Evolutionary conservation across 2,797 vertebrate genomes (phyloP).

Genomic region (Cephalopachus bancanus): DNA sequence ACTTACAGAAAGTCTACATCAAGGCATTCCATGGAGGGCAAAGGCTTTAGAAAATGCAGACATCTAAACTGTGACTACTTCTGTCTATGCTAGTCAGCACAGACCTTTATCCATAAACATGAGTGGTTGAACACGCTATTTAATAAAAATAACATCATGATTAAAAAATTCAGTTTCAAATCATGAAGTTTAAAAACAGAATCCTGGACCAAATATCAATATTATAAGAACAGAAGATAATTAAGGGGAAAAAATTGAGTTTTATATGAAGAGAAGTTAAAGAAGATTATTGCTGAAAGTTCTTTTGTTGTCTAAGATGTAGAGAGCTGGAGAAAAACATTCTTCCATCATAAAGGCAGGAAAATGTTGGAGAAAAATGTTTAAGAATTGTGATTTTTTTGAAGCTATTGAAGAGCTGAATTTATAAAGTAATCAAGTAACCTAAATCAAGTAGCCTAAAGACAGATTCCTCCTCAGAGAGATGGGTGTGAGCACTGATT

Average conservation of each 20-base stretch:
- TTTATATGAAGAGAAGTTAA: neutral
- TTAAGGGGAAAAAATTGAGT: neutral
- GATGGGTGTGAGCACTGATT: neutral
- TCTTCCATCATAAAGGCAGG: neutral
- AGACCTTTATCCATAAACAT: neutral
- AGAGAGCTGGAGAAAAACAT: neutral
- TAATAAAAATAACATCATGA: neutral
- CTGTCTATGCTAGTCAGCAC: neutral
- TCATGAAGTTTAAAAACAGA: neutral
- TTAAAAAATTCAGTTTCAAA: constrained; percentile 19
- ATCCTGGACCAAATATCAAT: neutral
- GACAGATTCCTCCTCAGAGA: neutral
- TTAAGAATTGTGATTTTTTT: neutral
- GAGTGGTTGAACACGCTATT: neutral
- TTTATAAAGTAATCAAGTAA: neutral
- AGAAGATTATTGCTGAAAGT: neutral
- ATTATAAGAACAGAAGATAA: neutral
- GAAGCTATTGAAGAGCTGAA: neutral
- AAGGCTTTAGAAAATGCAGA: neutral
- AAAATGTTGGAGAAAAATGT: neutral
- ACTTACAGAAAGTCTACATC: neutral
- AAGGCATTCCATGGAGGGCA: neutral
- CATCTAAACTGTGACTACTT: neutral
- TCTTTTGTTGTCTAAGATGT: neutral
- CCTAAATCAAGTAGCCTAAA: neutral